Percentiles rank a stretch among this genome's conserved stretches.
These are phyloP conservation scores for Amphilophus citrinellus DNA, from an alignment of 2,113 vertebrate genomes.

Conservation along the genomic window DNA sequence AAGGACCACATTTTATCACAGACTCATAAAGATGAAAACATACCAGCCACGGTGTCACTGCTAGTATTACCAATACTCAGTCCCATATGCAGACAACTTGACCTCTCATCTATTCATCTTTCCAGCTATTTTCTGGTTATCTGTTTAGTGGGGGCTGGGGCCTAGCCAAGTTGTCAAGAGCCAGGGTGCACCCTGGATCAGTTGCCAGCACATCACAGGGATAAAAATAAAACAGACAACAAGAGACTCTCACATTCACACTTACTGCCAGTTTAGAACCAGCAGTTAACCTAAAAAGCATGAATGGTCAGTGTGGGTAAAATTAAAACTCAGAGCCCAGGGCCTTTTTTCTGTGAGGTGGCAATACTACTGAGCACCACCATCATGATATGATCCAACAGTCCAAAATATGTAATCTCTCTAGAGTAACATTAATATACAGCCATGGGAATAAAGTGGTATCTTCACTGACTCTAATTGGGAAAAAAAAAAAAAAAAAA, in stretches of 20 bases:
- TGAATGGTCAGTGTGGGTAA: neutral
- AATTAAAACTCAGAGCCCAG: neutral
- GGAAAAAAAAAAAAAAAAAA: neutral
- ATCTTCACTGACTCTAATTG: neutral
- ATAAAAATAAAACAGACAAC: neutral
- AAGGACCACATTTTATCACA: neutral
- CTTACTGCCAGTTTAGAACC: neutral
- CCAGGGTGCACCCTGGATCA: neutral
- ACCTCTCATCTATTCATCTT: too few species aligned
- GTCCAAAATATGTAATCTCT: neutral
- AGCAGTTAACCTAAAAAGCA: neutral
- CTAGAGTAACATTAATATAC: too few species aligned
- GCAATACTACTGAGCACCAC: neutral
- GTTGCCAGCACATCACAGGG: neutral
- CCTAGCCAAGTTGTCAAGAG: too few species aligned
- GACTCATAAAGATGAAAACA: conserved; percentile 1
- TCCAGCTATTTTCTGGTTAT: too few species aligned
- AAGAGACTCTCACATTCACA: too few species aligned
- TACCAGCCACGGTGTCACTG: neutral
- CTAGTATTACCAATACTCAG: too few species aligned
- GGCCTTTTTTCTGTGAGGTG: neutral
- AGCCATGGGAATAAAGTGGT: neutral
- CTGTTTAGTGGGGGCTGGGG: too few species aligned
- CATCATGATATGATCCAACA: neutral
- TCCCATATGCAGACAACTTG: too few species aligned